These are phyloP conservation scores for Stegana nigrithorax DNA, from an alignment of 2,888 invertebrate species.

Conservation along the genomic window DNA sequence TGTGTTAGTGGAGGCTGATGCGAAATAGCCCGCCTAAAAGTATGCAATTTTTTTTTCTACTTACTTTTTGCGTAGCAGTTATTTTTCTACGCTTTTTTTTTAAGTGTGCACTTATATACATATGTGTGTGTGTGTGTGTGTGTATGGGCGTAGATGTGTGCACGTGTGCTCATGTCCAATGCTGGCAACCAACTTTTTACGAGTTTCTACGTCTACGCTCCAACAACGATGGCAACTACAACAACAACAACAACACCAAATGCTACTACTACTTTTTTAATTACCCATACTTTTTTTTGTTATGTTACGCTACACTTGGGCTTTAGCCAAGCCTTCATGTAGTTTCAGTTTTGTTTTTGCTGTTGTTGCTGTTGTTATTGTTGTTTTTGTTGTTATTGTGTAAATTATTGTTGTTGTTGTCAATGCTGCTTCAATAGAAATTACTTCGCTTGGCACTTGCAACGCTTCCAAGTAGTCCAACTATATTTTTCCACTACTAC, in stretches of 20 bases:
- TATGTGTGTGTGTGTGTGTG: constrained; percentile 16
- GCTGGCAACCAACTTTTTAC: not conserved
- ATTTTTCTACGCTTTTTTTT: not conserved
- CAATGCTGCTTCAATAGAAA: not conserved
- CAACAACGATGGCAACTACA: not conserved
- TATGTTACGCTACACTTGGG: no score
- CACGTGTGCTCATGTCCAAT: not conserved
- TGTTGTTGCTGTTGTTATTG: constrained; percentile 30
- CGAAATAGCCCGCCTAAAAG: constrained; percentile 63
- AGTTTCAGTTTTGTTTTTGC: constrained; percentile 14
- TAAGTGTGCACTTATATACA: no score
- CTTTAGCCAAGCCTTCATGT: no score
- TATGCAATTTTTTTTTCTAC: constrained; percentile 36
- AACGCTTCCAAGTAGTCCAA: constrained; percentile 24
- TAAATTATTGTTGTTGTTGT: not conserved
- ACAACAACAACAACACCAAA: not conserved
- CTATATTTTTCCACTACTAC: constrained; percentile 37
- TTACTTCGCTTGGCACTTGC: constrained; percentile 7
- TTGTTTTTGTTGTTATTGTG: not conserved
- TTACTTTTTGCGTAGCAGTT: not conserved
- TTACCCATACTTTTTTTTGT: constrained; percentile 58
- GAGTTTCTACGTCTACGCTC: not conserved
- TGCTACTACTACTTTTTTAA: constrained; percentile 55
- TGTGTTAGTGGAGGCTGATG: constrained; percentile 41
- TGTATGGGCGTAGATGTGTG: constrained; percentile 8